Evolutionary conservation across 2,888 invertebrate species (phyloP), one percentile per base, ranked within the genome.

Genomic region (Philereme vetulata): DNA sequence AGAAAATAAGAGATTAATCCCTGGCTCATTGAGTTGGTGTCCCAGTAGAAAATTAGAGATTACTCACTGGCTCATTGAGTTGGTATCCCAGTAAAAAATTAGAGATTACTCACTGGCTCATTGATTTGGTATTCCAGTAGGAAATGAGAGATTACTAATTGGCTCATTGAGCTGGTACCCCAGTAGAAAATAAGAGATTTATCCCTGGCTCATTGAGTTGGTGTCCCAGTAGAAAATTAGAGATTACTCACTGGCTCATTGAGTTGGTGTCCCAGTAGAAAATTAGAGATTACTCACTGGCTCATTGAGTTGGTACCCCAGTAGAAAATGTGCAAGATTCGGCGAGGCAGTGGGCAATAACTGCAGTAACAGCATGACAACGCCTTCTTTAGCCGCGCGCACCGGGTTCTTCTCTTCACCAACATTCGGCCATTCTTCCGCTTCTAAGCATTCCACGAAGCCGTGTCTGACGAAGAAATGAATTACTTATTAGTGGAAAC

Each of bases 81-180:
- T 97, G 96, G 82, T 98, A 98, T 0, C 98, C 98, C 3, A 98
- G 93, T 50, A 99, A 92, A 81, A 96, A 97, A 81, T 98, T n/a
- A n/a, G n/a, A n/a, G n/a, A n/a, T n/a, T n/a, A n/a, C n/a, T n/a
- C n/a, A n/a, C n/a, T n/a, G n/a, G n/a, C n/a, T n/a, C n/a, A n/a
- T n/a, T n/a, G n/a, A n/a, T n/a, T n/a, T n/a, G n/a, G n/a, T n/a
- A n/a, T n/a, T n/a, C n/a, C n/a, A n/a, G n/a, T n/a, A n/a, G n/a
- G n/a, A n/a, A n/a, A n/a, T n/a, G n/a, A n/a, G n/a, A n/a, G n/a
- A n/a, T n/a, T n/a, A n/a, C n/a, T n/a, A n/a, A n/a, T n/a, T n/a
- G n/a, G n/a, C n/a, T n/a, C n/a, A n/a, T n/a, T n/a, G n/a, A n/a
- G n/a, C 2, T 21, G 21, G 21, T 21, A 21, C 21, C 21, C 21